Evolutionary conservation across 2,113 vertebrate genomes (phyloP).

Genomic region (Enhydra lutris): DNA sequence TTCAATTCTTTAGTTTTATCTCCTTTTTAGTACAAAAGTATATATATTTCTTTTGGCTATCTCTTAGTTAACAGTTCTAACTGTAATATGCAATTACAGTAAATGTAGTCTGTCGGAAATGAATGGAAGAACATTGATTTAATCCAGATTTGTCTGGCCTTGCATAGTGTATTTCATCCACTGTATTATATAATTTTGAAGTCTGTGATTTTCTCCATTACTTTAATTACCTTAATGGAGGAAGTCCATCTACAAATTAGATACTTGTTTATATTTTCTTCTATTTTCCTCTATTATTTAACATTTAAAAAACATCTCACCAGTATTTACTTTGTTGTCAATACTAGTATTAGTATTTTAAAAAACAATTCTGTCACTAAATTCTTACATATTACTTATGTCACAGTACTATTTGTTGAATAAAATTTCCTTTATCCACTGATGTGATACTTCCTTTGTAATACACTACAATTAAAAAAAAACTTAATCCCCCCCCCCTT

Average conservation of each 20-base stretch:
- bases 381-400: not conserved
- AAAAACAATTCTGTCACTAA: not conserved
- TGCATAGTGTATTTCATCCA: not conserved
- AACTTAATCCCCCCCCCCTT: no score
- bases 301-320: not conserved
- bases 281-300: not conserved
- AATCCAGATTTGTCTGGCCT: slow-evolving; percentile 30
- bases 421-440: not conserved
- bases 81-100: slow-evolving; percentile 23
- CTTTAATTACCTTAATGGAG: slow-evolving; percentile 48
- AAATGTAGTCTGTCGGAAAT: slow-evolving; percentile 28
- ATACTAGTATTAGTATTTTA: not conserved
- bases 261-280: not conserved
- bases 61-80: slow-evolving; percentile 12
- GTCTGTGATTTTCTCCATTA: slow-evolving; percentile 21
- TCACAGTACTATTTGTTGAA: not conserved
- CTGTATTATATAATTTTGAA: not conserved
- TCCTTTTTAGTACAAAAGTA: not conserved
- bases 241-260: slow-evolving; percentile 11
- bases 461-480: not conserved
- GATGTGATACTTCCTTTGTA: not conserved
- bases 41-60: not conserved
- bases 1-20: not conserved
- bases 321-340: not conserved
- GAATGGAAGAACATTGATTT: not conserved